Conservation (phyloP, 2,797 vertebrate genomes). For the Lacerta agilis region DNA sequence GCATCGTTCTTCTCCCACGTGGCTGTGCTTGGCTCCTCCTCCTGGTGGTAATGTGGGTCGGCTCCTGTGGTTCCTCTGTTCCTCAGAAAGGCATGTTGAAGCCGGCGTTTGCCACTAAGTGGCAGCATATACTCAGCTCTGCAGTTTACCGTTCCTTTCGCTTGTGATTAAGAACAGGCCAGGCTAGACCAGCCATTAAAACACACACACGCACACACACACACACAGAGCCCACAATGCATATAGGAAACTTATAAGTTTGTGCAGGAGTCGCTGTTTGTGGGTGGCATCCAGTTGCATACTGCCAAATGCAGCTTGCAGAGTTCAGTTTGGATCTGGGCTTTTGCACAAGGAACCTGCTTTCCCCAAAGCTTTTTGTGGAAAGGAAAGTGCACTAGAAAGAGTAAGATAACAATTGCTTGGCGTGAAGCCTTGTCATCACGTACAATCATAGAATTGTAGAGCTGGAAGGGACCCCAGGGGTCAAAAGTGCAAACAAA, state of each 20-base stretch:
- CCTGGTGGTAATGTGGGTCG: background rate
- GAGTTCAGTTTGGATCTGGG: too few species aligned
- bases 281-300: too few species aligned
- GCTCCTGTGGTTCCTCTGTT: background rate
- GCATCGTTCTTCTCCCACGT: background rate
- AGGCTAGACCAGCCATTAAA: background rate
- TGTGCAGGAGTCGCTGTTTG: too few species aligned
- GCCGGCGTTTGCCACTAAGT: background rate
- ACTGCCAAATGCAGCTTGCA: too few species aligned
- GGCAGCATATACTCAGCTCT: slow-evolving; percentile 9
- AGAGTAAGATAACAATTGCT: background rate
- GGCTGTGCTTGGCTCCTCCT: background rate
- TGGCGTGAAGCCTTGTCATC: too few species aligned
- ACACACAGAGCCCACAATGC: background rate
- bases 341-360: too few species aligned
- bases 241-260: background rate
- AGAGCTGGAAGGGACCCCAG: too few species aligned
- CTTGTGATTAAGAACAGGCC: background rate
- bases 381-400: too few species aligned
- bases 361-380: too few species aligned
- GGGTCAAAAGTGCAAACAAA: too few species aligned
- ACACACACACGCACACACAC: background rate
- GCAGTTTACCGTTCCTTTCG: background rate
- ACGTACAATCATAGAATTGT: too few species aligned
- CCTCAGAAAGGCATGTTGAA: background rate